Conservation (phyloP, 2,113 vertebrate genomes). For the Oreochromis spilurus region DNA sequence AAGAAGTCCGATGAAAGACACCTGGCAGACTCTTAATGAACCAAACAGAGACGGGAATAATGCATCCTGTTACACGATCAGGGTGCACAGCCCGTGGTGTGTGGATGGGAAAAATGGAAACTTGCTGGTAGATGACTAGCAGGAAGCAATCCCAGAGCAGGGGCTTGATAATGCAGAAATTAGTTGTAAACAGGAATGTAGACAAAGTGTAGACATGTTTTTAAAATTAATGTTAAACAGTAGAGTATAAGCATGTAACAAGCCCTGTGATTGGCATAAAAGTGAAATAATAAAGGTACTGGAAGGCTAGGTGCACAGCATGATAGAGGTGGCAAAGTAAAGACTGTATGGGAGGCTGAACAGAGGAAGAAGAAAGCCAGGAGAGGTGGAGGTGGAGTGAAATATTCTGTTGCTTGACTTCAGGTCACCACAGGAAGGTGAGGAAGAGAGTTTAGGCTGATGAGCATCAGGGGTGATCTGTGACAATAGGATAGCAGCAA, state of each 20-base stretch:
- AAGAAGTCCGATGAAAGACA: not conserved
- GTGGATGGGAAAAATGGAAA: not conserved
- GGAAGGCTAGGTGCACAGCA: not conserved
- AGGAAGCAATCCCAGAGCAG: not conserved
- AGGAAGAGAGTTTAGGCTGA: not conserved
- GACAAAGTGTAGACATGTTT: not conserved
- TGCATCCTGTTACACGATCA: not conserved
- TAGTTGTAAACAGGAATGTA: not conserved
- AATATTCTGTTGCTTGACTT: not conserved
- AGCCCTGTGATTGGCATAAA: not conserved
- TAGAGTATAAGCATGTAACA: rapidly evolving
- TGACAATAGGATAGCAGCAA: not conserved
- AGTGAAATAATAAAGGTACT: not conserved
- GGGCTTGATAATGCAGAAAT: not conserved
- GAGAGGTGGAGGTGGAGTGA: not conserved
- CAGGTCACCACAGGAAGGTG: not conserved
- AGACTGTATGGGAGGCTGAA: no score
- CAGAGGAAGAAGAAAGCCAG: not conserved
- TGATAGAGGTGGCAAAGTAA: not conserved
- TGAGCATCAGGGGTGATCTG: not conserved
- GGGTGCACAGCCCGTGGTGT: not conserved
- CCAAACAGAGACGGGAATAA: not conserved
- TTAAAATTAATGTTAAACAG: not conserved
- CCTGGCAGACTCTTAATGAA: not conserved
- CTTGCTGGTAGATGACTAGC: not conserved